Percentiles rank a stretch among this genome's conserved stretches.
Evolutionary conservation across 2,113 vertebrate genomes (phyloP).

Genomic region (Gracilinanus agilis): DNA sequence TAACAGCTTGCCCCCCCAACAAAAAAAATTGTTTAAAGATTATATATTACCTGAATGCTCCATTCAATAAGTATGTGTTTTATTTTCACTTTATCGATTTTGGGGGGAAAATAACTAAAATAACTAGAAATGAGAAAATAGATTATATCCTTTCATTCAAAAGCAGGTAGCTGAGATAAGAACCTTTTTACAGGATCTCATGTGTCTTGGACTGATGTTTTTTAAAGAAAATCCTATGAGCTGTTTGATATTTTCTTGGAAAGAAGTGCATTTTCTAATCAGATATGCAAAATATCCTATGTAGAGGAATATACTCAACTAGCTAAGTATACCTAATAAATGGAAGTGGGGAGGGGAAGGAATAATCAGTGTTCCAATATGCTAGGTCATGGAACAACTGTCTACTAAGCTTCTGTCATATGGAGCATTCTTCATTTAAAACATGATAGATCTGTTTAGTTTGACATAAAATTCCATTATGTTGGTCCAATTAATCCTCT

Average conservation of each 20-base stretch:
- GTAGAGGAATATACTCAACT: slow-evolving; percentile 53
- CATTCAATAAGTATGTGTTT: slow-evolving; percentile 52
- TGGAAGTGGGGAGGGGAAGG: background rate
- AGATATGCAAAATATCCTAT: slow-evolving; percentile 42
- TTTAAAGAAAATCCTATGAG: slow-evolving; percentile 36
- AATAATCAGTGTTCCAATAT: background rate
- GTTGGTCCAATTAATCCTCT: slow-evolving; percentile 33
- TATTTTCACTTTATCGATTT: slow-evolving; percentile 52
- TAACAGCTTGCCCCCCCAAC: slow-evolving; percentile 67
- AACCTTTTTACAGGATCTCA: background rate
- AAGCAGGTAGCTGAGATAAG: slow-evolving; percentile 24
- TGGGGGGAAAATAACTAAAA: slow-evolving; percentile 48
- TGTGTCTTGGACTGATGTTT: slow-evolving; percentile 52
- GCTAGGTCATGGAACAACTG: slow-evolving; percentile 18
- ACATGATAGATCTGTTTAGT: slow-evolving; percentile 27
- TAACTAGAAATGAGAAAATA: slow-evolving; percentile 53
- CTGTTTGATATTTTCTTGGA: slow-evolving; percentile 46
- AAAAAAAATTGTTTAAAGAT: slow-evolving; percentile 59
- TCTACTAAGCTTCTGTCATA: slow-evolving; percentile 8
- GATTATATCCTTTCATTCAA: slow-evolving; percentile 38
- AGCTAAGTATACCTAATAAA: slow-evolving; percentile 52
- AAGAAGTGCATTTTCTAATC: slow-evolving; percentile 33
- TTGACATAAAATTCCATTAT: slow-evolving; percentile 39
- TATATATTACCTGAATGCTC: slow-evolving; percentile 64
- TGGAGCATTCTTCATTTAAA: slow-evolving; percentile 38